phyloP scores from a whole-genome alignment of 1,140 invertebrate genomes.

The Drosophila rufa region DNA sequence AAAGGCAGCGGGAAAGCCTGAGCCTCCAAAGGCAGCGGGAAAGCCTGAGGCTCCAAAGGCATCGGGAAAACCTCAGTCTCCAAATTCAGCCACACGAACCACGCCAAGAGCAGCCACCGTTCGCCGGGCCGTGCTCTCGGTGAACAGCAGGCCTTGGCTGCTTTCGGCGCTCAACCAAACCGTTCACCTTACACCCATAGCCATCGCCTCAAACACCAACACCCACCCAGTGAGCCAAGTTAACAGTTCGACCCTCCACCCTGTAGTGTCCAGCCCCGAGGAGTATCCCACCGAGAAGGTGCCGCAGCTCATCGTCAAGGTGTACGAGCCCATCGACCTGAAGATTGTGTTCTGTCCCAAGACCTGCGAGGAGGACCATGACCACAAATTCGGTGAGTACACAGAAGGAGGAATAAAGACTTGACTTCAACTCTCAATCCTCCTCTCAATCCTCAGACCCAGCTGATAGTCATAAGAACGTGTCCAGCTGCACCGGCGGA shows the following conservation, averaged over 20 bases:
- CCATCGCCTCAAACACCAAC: constrained; percentile 4
- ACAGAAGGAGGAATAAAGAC: no score
- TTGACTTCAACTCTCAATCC: background rate
- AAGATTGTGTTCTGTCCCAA: constrained; percentile 69
- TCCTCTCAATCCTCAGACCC: constrained; percentile 47
- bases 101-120: background rate
- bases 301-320: constrained; percentile 65
- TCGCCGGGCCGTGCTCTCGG: constrained; percentile 51
- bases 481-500: constrained; percentile 35
- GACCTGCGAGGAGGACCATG: constrained; percentile 65
- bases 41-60: background rate
- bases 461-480: constrained; percentile 75
- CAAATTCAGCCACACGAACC: background rate
- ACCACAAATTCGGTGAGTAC: constrained; percentile 71
- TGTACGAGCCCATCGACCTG: constrained; percentile 69
- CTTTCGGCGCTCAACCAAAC: constrained; percentile 56
- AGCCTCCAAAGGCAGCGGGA: background rate
- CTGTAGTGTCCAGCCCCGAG: constrained; percentile 30
- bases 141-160: constrained; percentile 61
- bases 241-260: constrained; percentile 36
- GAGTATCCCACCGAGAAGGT: constrained; percentile 53
- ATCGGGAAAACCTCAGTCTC: background rate
- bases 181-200: constrained; percentile 51
- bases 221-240: constrained; percentile 60
- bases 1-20: background rate